Percentiles rank a stretch among this genome's conserved stretches.
phyloP scores from a whole-genome alignment of 2,113 vertebrate species.

The Vulpes ferrilata region DNA sequence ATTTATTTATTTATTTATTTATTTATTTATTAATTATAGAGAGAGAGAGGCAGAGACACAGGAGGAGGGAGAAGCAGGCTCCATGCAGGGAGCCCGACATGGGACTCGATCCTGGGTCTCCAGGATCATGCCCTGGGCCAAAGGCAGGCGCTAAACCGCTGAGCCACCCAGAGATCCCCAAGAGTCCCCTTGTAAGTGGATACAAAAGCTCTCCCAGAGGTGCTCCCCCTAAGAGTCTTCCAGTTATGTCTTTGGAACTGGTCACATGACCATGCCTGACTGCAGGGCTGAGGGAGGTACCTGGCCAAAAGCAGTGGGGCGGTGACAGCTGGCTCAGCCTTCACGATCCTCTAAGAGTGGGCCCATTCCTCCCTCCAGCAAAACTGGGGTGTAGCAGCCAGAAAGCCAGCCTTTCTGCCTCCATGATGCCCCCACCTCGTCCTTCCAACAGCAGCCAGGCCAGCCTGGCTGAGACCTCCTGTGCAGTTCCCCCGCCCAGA shows the following conservation, averaged over 20 bases:
- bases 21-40: too few species aligned
- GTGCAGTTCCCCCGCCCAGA: not conserved
- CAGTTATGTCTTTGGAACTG: not conserved
- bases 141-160: too few species aligned
- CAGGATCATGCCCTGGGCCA: too few species aligned
- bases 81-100: too few species aligned
- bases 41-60: too few species aligned
- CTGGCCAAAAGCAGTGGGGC: not conserved
- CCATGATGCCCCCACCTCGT: rapidly evolving
- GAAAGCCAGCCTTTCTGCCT: not conserved
- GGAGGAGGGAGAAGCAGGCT: too few species aligned
- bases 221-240: not conserved
- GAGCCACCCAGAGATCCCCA: too few species aligned
- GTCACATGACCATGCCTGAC: not conserved
- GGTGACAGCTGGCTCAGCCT: not conserved
- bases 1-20: too few species aligned
- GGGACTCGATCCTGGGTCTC: too few species aligned
- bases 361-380: not conserved
- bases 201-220: not conserved
- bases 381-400: not conserved
- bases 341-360: not conserved
- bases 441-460: not conserved
- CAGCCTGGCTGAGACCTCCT: rapidly evolving
- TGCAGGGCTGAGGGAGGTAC: not conserved
- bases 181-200: not conserved